Percentiles rank a stretch among this genome's conserved stretches.
Conservation (phyloP, 1,140 invertebrate species). For the Pseudobourletiella spinata region DNA sequence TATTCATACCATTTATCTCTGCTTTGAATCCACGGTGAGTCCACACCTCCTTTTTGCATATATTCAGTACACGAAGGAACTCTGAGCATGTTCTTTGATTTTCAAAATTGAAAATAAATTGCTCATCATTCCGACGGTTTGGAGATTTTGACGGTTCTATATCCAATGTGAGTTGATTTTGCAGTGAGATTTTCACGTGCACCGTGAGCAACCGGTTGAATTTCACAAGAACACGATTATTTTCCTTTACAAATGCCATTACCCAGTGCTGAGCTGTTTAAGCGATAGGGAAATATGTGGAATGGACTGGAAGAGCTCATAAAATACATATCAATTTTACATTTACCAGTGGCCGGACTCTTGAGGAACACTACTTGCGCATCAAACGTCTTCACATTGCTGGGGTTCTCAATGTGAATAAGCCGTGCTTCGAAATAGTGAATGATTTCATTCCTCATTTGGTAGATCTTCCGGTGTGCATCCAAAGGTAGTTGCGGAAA, state of each 20-base stretch:
- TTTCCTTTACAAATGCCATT: slow-evolving; percentile 3
- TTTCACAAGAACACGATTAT: background rate
- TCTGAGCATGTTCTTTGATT: slow-evolving; percentile 1
- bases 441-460: slow-evolving; percentile 9
- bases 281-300: too few relatives aligned
- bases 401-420: background rate
- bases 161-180: background rate
- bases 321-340: background rate
- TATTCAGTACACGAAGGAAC: background rate
- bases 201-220: slow-evolving; percentile 1
- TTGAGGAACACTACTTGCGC: background rate
- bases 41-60: slow-evolving; percentile 3
- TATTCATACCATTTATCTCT: too few relatives aligned
- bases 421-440: slow-evolving; percentile 7
- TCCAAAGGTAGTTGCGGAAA: background rate
- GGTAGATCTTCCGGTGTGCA: slow-evolving; percentile 2
- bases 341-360: background rate
- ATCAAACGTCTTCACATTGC: background rate
- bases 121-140: background rate
- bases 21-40: background rate
- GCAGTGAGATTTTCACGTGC: background rate
- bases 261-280: slow-evolving; percentile 5
- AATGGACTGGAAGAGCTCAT: too few relatives aligned
- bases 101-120: slow-evolving; percentile 6
- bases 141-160: slow-evolving; percentile 5